Evolutionary conservation across 2,113 vertebrate genomes (phyloP).

Genomic region (Ictalurus furcatus): DNA sequence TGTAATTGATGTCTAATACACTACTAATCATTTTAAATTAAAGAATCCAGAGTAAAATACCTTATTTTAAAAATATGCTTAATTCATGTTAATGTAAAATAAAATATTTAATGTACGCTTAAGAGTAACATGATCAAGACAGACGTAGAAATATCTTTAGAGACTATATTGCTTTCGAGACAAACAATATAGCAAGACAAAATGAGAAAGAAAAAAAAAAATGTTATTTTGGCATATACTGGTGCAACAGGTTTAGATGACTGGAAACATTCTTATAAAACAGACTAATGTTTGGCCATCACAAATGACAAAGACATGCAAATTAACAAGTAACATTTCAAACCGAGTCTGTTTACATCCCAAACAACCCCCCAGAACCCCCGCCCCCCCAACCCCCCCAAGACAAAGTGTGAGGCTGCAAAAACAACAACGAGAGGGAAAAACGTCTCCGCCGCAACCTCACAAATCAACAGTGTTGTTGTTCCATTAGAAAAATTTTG

Average conservation of each 20-base stretch:
- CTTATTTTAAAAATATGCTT: conserved; percentile 43
- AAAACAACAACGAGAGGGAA: neutral
- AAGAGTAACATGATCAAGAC: conserved; percentile 46
- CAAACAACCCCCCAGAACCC: no score
- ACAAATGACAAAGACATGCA: conserved; percentile 55
- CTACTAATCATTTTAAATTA: conserved; percentile 30
- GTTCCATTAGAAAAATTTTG: conserved; percentile 21
- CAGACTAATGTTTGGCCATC: conserved; percentile 36
- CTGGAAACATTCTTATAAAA: conserved; percentile 33
- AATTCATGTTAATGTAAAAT: conserved; percentile 45
- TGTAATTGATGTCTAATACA: conserved; percentile 33
- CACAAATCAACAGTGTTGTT: conserved; percentile 36
- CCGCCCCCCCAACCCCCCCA: neutral
- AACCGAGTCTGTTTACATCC: conserved; percentile 31
- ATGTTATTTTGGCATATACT: conserved; percentile 51
- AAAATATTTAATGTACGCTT: conserved; percentile 55
- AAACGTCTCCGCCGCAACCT: conserved; percentile 8
- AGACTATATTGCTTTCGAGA: conserved; percentile 54
- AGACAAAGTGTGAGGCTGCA: neutral
- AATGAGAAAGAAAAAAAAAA: conserved; percentile 2
- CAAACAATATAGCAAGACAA: conserved; percentile 54
- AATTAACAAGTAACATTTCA: conserved; percentile 44
- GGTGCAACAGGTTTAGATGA: conserved; percentile 46
- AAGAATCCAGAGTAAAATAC: conserved; percentile 37
- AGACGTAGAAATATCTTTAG: conserved; percentile 37